Evolutionary conservation across 2,888 invertebrate species (phyloP), one percentile per base, ranked within the genome.

Genomic region (Scelioninae gen. 2): DNA sequence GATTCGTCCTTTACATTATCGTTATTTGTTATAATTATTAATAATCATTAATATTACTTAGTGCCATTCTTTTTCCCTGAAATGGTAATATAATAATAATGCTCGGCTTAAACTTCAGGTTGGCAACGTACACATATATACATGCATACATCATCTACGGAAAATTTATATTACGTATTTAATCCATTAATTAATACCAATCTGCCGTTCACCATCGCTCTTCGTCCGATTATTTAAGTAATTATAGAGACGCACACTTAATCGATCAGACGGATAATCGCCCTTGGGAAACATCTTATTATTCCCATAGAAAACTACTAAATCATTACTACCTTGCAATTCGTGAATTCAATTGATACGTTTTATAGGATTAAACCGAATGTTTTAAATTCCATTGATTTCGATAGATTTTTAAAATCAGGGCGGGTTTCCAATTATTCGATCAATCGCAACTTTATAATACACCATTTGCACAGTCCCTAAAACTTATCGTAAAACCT

Each of bases 101-200:
- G 77, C 78, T 79, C 78, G 77, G 70, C 63, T 74, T 61, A 68
- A 80, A 81, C 80, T 79, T 80, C 79, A 81, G 80, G 78, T 84
- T 83, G 83, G 83, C 82, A 82, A 82, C 84, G 81, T 80, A 84
- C 81, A 84, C 82, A 83, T 81, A 83, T 83, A 84, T 81, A 83
- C 81, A 83, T 82, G 82, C 83, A 83, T 82, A 82, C 81, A 82
- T 78, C 79, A 78, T 80, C 81, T 83, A 81, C 78, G 77, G 78
- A 78, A 76, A 81, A 79, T 79, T 77, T 80, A 81, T 83, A 82
- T 25, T 76, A 81, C 79, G 61, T 70, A 55, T 61, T 73, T 65
- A 67, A 67, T 74, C 57, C 67, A 69, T 67, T 69, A 74, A 71
- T 65, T 55, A 76, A 74, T 76, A 74, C 48, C 63, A 71, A 78